Evolutionary conservation across 1,140 invertebrate genomes (phyloP).

Genomic region (Leptinotarsa lineolata): DNA sequence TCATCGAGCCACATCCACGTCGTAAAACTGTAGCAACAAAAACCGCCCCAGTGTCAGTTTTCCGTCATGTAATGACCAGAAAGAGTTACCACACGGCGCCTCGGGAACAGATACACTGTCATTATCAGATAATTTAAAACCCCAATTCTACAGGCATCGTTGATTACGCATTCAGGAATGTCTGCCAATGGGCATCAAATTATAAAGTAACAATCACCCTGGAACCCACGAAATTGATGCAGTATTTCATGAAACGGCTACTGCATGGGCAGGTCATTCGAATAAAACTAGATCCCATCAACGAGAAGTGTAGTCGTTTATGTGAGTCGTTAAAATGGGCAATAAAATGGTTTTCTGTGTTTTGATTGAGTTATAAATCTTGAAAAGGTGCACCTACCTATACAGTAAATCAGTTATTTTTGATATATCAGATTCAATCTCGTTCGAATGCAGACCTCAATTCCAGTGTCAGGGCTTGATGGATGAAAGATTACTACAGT

Average conservation of each 20-base stretch:
- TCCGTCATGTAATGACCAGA: not conserved
- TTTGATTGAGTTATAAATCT: constrained; percentile 2
- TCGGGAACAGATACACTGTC: not conserved
- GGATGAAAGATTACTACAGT: no score
- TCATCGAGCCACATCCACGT: not conserved
- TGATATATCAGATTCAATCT: no score
- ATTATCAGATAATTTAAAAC: constrained; percentile 6
- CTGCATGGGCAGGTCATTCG: not conserved
- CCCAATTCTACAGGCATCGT: not conserved
- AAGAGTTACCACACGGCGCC: constrained; percentile 4
- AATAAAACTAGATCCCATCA: not conserved
- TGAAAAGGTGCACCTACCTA: no score
- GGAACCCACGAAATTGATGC: constrained; percentile 3
- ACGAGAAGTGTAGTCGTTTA: not conserved
- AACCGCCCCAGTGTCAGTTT: not conserved
- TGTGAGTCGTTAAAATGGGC: not conserved
- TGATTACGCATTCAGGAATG: constrained; percentile 1
- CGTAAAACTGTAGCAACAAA: not conserved
- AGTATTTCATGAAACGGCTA: not conserved
- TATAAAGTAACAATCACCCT: not conserved
- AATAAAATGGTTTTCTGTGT: not conserved
- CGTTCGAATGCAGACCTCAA: no score
- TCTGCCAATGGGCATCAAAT: not conserved
- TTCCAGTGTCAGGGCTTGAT: no score
- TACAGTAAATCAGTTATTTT: no score